Evolutionary conservation across 2,888 invertebrate genomes (phyloP).

Genomic region (Neoitamus cyanurus): DNA sequence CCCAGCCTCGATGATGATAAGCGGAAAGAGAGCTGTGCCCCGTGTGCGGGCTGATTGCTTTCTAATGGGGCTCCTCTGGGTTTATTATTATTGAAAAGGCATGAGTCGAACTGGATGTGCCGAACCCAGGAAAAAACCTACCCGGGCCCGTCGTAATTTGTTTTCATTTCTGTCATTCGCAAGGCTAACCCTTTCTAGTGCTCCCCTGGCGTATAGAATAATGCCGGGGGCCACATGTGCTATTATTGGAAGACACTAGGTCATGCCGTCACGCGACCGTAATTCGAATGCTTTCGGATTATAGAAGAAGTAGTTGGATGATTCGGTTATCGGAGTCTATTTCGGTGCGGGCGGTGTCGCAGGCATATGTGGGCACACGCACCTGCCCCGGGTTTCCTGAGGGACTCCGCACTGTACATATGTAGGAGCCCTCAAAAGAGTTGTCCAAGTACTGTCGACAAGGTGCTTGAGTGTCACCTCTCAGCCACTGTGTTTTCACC

Average conservation of each 20-base stretch:
- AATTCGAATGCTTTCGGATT: background rate
- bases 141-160: background rate
- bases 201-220: background rate
- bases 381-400: background rate
- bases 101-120: slow-evolving; percentile 26
- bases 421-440: background rate
- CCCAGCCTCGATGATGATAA: slow-evolving; percentile 14
- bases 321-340: background rate
- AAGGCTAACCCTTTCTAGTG: slow-evolving; percentile 28
- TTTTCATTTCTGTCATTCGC: slow-evolving; percentile 33
- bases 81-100: slow-evolving; percentile 32
- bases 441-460: background rate
- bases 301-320: background rate
- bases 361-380: background rate
- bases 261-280: slow-evolving; percentile 14
- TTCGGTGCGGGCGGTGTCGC: background rate
- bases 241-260: slow-evolving; percentile 1
- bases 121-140: slow-evolving; percentile 9
- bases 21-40: slow-evolving; percentile 9
- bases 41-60: slow-evolving; percentile 30
- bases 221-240: background rate
- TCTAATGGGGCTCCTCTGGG: slow-evolving; percentile 38
- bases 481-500: background rate
- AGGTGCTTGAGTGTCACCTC: background rate
- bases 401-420: background rate